phyloP scores from a whole-genome alignment of 2,797 vertebrate species.

The Eleutherodactylus coqui region DNA sequence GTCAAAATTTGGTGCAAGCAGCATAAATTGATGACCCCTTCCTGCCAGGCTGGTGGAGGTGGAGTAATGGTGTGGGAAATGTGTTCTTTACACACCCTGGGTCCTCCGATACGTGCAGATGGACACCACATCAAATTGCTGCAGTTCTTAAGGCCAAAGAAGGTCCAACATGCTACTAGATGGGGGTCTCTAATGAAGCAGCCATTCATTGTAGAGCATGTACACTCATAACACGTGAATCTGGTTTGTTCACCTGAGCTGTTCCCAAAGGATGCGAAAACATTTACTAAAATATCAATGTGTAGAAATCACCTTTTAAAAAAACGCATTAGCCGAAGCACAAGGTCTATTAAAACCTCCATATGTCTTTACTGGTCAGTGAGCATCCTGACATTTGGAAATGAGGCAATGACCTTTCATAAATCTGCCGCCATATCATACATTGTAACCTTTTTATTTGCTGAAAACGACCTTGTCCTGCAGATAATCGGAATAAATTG shows the following conservation, averaged over 20 bases:
- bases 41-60: no score
- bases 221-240: background rate
- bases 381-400: slow-evolving; percentile 56
- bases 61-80: no score
- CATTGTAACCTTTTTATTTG: slow-evolving; percentile 54
- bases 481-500: slow-evolving; percentile 34
- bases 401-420: slow-evolving; percentile 55
- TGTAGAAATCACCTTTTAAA: slow-evolving; percentile 32
- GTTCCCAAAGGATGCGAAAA: background rate
- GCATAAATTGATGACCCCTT: no score
- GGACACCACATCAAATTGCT: no score
- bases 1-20: no score
- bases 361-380: slow-evolving; percentile 54
- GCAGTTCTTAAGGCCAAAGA: no score
- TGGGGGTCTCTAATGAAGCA: no score
- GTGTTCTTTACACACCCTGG: no score
- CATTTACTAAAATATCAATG: slow-evolving; percentile 48
- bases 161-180: no score
- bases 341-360: slow-evolving; percentile 30
- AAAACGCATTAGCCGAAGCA: slow-evolving; percentile 27
- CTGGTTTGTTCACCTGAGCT: no score
- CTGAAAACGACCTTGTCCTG: slow-evolving; percentile 41
- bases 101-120: no score
- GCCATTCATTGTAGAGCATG: no score
- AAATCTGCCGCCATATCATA: slow-evolving; percentile 24